Evolutionary conservation across 2,888 invertebrate genomes (phyloP).

Genomic region (Lepidochrysops patricia): DNA sequence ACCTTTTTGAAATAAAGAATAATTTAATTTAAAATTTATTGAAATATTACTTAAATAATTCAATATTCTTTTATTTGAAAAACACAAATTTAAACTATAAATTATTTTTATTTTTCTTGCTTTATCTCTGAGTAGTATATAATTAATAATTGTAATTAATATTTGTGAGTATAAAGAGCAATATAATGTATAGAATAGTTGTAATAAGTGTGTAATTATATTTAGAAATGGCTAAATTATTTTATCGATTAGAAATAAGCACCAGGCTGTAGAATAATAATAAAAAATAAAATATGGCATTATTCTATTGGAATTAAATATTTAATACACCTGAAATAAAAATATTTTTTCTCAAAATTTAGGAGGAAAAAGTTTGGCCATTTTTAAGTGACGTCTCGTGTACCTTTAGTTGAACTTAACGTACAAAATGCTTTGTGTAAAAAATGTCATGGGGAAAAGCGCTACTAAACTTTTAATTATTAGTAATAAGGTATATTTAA

Average conservation of each 20-base stretch:
- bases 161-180: background rate
- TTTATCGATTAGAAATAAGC: background rate
- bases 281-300: no score
- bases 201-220: background rate
- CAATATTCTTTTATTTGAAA: no score
- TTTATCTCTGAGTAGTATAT: no score
- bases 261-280: no score
- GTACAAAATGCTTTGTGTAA: background rate
- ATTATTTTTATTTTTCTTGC: no score
- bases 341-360: background rate
- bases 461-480: conserved; percentile 60
- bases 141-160: background rate
- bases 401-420: background rate
- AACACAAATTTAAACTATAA: no score
- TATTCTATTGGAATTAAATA: no score
- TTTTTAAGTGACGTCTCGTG: background rate
- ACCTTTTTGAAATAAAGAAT: no score
- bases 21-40: no score
- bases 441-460: conserved; percentile 60
- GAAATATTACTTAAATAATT: no score
- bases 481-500: conserved; percentile 17
- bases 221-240: background rate
- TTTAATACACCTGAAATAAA: no score
- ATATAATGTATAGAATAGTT: background rate
- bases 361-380: background rate